Evolutionary conservation across 1,140 invertebrate genomes (phyloP).

Genomic region (Drosophila athabasca): DNA sequence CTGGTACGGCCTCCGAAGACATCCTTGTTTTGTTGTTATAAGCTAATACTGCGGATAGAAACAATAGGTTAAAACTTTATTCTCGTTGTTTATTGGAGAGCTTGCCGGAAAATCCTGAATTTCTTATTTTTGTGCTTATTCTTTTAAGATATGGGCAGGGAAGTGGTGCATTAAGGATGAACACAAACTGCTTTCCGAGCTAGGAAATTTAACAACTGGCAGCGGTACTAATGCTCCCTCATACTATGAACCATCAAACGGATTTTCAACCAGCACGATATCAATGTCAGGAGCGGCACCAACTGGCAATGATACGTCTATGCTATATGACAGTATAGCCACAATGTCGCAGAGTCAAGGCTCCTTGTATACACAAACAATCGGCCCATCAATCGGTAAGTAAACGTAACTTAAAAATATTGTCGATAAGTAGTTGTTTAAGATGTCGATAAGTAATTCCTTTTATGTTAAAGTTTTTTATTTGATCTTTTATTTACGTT

Average conservation of each 20-base stretch:
- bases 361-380: constrained; percentile 89
- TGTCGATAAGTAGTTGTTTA: background rate
- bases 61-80: too few species aligned
- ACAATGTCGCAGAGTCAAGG: constrained; percentile 89
- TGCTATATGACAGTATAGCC: constrained; percentile 89
- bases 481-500: constrained; percentile 3
- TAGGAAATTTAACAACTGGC: constrained; percentile 86
- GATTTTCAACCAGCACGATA: constrained; percentile 85
- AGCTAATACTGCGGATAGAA: too few species aligned
- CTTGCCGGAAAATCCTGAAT: too few species aligned
- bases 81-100: background rate
- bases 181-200: constrained; percentile 92
- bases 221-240: constrained; percentile 74
- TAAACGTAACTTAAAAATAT: constrained; percentile 10
- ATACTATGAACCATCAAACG: constrained; percentile 87
- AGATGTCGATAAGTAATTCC: background rate
- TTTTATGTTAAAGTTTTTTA: constrained; percentile 19
- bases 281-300: constrained; percentile 80
- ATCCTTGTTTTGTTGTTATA: too few species aligned
- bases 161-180: constrained; percentile 96
- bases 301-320: constrained; percentile 60
- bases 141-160: constrained; percentile 89
- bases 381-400: constrained; percentile 90
- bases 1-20: too few species aligned
- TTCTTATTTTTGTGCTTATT: background rate